A percentile compares a stretch with the other conserved stretches of the same genome.
Conservation (phyloP, 2,113 vertebrate species). For the Ochotona princeps region DNA sequence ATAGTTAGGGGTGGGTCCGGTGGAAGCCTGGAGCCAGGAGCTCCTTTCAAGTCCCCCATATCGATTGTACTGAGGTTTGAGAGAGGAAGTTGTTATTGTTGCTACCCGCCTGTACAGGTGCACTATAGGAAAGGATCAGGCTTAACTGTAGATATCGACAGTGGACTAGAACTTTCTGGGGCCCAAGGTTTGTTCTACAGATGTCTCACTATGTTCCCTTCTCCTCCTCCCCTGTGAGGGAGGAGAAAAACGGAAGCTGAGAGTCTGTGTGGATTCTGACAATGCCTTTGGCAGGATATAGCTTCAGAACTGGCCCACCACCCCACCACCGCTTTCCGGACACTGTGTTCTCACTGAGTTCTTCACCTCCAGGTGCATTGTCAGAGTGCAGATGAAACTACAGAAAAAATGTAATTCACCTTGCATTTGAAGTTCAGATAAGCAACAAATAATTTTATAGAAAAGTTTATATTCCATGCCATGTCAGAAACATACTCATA, state of each 20-base stretch:
- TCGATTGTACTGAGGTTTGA: background rate
- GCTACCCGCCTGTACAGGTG: background rate
- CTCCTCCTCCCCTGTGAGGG: background rate
- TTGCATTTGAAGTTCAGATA: slow-evolving; percentile 33
- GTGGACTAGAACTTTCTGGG: background rate
- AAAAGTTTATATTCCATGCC: background rate
- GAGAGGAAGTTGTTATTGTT: background rate
- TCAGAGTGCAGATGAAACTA: slow-evolving; percentile 30
- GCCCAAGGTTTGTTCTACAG: background rate
- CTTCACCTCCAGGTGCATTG: background rate
- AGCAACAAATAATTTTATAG: slow-evolving; percentile 12
- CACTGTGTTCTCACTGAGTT: background rate
- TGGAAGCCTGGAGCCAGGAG: too few relatives aligned
- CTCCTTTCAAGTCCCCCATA: too few relatives aligned
- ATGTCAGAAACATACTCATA: background rate
- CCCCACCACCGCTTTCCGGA: background rate
- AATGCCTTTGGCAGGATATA: background rate
- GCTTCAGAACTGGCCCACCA: background rate
- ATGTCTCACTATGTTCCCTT: background rate
- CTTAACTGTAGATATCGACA: background rate
- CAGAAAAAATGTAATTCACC: background rate
- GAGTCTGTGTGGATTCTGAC: slow-evolving; percentile 5
- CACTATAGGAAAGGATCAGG: background rate
- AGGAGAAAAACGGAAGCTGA: background rate
- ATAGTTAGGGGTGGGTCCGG: too few relatives aligned